Percentiles rank a stretch among this genome's conserved stretches.
phyloP scores from a whole-genome alignment of 2,888 invertebrate species.

The Caenorhabditis doughertyi region DNA sequence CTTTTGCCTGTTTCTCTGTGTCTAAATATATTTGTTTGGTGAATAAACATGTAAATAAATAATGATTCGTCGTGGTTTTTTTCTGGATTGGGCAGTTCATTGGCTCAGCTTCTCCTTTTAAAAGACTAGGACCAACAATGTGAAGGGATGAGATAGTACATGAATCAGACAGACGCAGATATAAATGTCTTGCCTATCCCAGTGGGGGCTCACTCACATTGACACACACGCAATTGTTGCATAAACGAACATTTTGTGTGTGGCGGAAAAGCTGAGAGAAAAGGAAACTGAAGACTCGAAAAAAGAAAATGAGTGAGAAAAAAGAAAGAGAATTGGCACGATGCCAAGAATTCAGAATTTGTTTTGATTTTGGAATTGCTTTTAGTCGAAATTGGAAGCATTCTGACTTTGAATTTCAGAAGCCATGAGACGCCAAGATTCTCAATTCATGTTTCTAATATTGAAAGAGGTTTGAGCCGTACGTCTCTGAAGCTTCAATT shows the following conservation, averaged over 20 bases:
- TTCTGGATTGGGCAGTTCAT: not conserved
- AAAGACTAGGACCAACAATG: not conserved
- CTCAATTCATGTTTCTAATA: too few relatives aligned
- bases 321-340: slow-evolving; percentile 32
- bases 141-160: not conserved
- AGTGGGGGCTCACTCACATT: slow-evolving; percentile 18
- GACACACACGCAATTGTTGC: slow-evolving; percentile 52
- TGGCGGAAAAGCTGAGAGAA: slow-evolving; percentile 13
- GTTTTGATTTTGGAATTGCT: not conserved
- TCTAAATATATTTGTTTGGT: slow-evolving; percentile 8
- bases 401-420: not conserved
- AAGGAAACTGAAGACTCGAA: slow-evolving; percentile 9
- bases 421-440: too few relatives aligned
- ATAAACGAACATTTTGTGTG: slow-evolving; percentile 49
- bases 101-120: slow-evolving; percentile 2
- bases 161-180: slow-evolving; percentile 8
- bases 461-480: too few relatives aligned
- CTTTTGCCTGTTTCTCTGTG: slow-evolving; percentile 12
- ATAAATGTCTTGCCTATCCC: not conserved
- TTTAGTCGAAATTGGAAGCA: not conserved
- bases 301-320: slow-evolving; percentile 14
- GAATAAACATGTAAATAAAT: slow-evolving; percentile 42
- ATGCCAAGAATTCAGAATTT: slow-evolving; percentile 18
- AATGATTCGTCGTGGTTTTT: not conserved
- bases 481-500: too few relatives aligned